Percentiles rank a stretch among this genome's conserved stretches.
phyloP scores from a whole-genome alignment of 1,140 invertebrate genomes.

The Lasaia peninsularis region DNA sequence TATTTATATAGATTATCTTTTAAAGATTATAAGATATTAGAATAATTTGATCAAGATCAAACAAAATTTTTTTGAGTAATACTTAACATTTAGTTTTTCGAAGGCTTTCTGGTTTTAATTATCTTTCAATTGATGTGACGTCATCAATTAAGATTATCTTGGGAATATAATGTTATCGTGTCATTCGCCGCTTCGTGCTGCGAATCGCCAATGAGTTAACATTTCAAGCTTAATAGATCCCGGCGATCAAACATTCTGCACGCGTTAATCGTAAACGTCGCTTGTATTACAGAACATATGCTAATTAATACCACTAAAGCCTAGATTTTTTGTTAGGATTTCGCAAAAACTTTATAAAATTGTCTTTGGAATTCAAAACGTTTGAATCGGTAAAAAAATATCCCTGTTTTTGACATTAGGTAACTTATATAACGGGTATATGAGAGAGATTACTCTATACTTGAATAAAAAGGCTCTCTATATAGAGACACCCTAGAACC shows the following conservation, averaged over 20 bases:
- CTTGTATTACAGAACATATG: constrained; percentile 1
- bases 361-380: not conserved
- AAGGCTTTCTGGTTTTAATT: too few relatives aligned
- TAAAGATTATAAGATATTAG: too few relatives aligned
- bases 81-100: too few relatives aligned
- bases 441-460: too few relatives aligned
- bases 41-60: too few relatives aligned
- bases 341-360: not conserved
- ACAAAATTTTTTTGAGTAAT: too few relatives aligned
- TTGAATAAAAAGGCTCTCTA: too few relatives aligned
- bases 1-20: too few relatives aligned
- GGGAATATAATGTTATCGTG: constrained; percentile 1
- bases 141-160: constrained; percentile 5
- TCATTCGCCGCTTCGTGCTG: not conserved
- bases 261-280: not conserved
- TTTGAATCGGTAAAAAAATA: too few relatives aligned
- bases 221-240: constrained; percentile 1
- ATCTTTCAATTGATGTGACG: not conserved
- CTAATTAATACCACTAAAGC: not conserved
- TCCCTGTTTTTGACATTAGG: too few relatives aligned
- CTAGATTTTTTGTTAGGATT: not conserved
- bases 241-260: not conserved
- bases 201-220: not conserved
- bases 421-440: too few relatives aligned
- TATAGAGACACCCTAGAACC: too few relatives aligned